Evolutionary conservation across 2,113 vertebrate genomes (phyloP).

Genomic region (Ramphastos sulfuratus): DNA sequence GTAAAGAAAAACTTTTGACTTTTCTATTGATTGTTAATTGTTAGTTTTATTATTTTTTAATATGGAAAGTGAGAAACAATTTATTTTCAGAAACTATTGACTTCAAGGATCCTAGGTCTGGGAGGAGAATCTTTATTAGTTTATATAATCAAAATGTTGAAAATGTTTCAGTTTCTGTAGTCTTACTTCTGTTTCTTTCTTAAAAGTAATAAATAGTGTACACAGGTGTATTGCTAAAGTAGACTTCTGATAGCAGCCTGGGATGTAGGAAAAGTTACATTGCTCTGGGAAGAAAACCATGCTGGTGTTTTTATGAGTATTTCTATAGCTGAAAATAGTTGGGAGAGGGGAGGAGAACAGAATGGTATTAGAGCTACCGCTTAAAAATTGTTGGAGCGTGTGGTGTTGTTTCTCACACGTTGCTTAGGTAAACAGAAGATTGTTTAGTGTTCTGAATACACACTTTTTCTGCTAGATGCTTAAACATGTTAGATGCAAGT

Average conservation of each 20-base stretch:
- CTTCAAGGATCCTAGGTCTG: neutral
- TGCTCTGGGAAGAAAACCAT: constrained; percentile 25
- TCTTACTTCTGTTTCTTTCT: constrained; percentile 20
- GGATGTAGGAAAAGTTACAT: constrained; percentile 20
- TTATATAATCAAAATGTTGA: constrained; percentile 38
- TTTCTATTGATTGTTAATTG: neutral
- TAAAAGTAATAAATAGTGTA: constrained; percentile 47
- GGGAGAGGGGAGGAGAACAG: neutral
- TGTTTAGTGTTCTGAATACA: neutral
- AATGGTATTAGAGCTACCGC: neutral
- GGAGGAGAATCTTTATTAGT: constrained; percentile 49
- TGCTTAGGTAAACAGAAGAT: neutral
- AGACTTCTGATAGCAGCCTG: constrained; percentile 29
- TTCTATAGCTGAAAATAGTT: constrained; percentile 33
- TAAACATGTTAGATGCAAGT: neutral
- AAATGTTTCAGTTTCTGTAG: constrained; percentile 24
- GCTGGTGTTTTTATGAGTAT: constrained; percentile 29
- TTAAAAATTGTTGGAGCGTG: neutral
- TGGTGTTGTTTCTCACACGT: neutral
- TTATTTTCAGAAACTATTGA: constrained; percentile 47
- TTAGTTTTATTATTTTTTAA: neutral
- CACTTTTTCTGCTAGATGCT: neutral
- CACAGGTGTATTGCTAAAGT: constrained; percentile 43
- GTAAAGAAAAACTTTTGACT: neutral
- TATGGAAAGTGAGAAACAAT: constrained; percentile 27